phyloP scores from a whole-genome alignment of 2,113 vertebrate genomes.

The Scalopus aquaticus region DNA sequence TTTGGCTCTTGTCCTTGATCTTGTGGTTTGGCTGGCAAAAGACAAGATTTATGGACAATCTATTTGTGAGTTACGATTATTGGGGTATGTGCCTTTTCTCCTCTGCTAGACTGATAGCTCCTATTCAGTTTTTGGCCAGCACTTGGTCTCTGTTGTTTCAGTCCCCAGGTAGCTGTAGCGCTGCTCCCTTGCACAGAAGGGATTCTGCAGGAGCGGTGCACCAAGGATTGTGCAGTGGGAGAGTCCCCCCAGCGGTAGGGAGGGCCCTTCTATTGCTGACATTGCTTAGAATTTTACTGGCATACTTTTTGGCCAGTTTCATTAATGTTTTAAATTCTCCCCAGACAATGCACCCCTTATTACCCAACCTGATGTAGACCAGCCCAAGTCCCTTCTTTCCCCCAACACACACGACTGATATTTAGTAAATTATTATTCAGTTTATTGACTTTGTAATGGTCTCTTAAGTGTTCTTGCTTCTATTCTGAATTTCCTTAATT shows the following conservation, averaged over 20 bases:
- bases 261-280: background rate
- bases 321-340: background rate
- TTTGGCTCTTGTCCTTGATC: background rate
- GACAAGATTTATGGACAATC: background rate
- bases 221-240: background rate
- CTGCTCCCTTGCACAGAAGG: background rate
- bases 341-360: background rate
- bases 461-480: background rate
- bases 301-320: background rate
- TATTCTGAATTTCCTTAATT: background rate
- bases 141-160: background rate
- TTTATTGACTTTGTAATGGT: background rate
- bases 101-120: background rate
- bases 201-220: background rate
- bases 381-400: background rate
- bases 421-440: conserved; percentile 13
- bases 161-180: background rate
- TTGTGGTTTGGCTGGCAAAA: background rate
- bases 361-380: background rate
- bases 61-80: background rate
- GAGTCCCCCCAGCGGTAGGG: background rate
- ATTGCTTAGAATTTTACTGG: background rate
- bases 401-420: background rate
- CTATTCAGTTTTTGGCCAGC: background rate
- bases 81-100: background rate